Conservation (phyloP, 2,113 vertebrate genomes). For the Chaenogobius annularis region DNA sequence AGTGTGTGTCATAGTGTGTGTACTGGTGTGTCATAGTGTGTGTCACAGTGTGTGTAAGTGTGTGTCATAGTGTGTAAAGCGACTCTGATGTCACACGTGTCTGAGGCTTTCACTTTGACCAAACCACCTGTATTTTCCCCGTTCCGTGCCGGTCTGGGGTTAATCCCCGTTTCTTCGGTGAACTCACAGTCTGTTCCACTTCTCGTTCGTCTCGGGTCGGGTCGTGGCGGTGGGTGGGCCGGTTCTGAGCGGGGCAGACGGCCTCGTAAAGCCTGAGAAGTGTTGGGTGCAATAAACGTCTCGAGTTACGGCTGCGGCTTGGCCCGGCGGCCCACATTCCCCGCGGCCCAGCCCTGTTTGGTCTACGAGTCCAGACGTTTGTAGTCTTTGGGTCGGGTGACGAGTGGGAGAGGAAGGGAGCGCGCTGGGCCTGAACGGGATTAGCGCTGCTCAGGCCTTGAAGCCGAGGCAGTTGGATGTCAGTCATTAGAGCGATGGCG, state of each 20-base stretch:
- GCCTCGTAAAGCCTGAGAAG: constrained; percentile 68
- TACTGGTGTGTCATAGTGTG: too few relatives aligned
- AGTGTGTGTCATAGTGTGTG: too few relatives aligned
- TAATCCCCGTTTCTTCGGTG: too few relatives aligned
- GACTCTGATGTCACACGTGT: too few relatives aligned
- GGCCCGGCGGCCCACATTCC: constrained; percentile 66
- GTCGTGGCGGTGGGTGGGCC: constrained; percentile 1
- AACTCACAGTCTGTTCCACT: too few relatives aligned
- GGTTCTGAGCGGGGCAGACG: constrained; percentile 58
- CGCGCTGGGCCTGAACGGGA: constrained; percentile 39
- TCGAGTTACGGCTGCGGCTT: constrained; percentile 71
- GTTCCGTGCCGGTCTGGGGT: too few relatives aligned
- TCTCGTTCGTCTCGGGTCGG: background rate
- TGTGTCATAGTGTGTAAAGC: too few relatives aligned
- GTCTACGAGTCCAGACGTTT: constrained; percentile 71
- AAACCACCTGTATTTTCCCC: too few relatives aligned
- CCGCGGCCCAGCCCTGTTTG: constrained; percentile 72
- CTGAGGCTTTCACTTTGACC: too few relatives aligned
- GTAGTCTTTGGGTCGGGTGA: constrained; percentile 76
- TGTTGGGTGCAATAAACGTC: constrained; percentile 74
- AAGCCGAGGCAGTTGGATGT: too few relatives aligned
- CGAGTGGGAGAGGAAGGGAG: constrained; percentile 41
- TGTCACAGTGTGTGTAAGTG: too few relatives aligned
- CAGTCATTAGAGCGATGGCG: background rate
- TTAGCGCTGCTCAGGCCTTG: too few relatives aligned